phyloP scores from a whole-genome alignment of 2,113 vertebrate species.

The Crotophaga sulcirostris region DNA sequence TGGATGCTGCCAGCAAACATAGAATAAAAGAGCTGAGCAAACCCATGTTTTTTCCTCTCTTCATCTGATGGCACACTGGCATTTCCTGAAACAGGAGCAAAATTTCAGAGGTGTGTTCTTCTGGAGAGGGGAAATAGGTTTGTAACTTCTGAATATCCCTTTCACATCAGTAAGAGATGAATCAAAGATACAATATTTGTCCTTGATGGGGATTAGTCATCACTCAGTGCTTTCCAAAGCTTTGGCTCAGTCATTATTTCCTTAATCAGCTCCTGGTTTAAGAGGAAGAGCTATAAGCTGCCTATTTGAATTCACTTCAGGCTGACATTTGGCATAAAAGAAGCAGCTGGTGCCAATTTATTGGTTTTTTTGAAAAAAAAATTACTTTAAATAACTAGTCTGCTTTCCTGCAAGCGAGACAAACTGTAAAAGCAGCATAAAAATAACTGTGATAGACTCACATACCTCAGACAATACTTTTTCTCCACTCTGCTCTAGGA shows the following conservation, averaged over 20 bases:
- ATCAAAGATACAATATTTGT: conserved; percentile 18
- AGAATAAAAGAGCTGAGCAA: background rate
- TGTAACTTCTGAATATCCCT: conserved; percentile 2
- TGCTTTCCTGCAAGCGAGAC: conserved; percentile 44
- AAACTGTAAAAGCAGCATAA: conserved; percentile 32
- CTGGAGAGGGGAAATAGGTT: background rate
- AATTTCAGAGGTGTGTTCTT: background rate
- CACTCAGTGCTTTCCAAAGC: background rate
- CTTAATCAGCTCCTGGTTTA: conserved; percentile 32
- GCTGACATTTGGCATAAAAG: conserved; percentile 31
- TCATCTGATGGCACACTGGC: background rate
- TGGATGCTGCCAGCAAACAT: background rate
- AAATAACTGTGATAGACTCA: conserved; percentile 50
- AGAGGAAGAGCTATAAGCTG: conserved; percentile 30
- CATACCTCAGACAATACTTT: conserved; percentile 31
- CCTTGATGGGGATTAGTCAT: conserved; percentile 39
- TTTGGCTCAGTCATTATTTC: conserved; percentile 42
- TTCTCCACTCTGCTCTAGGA: background rate
- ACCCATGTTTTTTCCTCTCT: background rate
- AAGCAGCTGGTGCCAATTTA: conserved; percentile 58
- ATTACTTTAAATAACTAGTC: conserved; percentile 60
- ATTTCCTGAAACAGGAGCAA: background rate
- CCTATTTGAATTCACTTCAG: conserved; percentile 39
- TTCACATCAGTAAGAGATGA: conserved; percentile 10
- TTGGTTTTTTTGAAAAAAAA: conserved; percentile 34